Conservation (phyloP, 2,113 vertebrate species). For the Spheniscus mendiculus region DNA sequence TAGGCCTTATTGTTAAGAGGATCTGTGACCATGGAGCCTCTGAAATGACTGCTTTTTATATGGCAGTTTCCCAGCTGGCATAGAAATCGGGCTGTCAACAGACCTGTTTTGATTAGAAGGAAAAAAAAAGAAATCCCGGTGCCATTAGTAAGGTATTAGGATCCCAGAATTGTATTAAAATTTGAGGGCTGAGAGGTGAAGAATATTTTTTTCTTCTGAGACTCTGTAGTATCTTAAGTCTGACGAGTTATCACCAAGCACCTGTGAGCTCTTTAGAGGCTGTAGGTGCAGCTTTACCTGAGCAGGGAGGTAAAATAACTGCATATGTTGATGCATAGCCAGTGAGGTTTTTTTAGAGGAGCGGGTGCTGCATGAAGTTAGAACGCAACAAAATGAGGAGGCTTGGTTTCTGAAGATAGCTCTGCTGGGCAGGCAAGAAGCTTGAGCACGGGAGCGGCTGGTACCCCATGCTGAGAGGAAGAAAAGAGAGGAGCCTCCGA, state of each 20-base stretch:
- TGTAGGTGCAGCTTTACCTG: neutral
- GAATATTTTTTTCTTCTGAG: neutral
- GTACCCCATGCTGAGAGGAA: neutral
- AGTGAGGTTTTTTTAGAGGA: neutral
- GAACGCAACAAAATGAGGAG: neutral
- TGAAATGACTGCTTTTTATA: neutral
- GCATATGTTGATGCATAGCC: neutral
- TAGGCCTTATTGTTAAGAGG: neutral
- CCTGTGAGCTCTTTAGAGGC: neutral
- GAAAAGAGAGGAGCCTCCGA: neutral
- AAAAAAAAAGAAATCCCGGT: neutral
- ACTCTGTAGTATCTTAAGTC: neutral
- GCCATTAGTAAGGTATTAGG: neutral
- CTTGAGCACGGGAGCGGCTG: rapidly evolving
- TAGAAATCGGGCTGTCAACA: neutral
- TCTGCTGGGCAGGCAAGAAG: neutral
- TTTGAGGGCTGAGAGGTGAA: neutral
- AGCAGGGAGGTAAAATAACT: neutral
- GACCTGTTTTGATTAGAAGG: neutral
- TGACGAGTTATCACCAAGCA: neutral
- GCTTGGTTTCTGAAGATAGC: neutral
- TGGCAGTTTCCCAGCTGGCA: neutral
- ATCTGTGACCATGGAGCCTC: neutral
- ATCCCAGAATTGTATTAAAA: neutral
- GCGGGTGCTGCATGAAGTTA: neutral